Percentiles rank a stretch among this genome's conserved stretches.
phyloP scores from a whole-genome alignment of 2,797 vertebrate species.

The Galagoides demidoff region DNA sequence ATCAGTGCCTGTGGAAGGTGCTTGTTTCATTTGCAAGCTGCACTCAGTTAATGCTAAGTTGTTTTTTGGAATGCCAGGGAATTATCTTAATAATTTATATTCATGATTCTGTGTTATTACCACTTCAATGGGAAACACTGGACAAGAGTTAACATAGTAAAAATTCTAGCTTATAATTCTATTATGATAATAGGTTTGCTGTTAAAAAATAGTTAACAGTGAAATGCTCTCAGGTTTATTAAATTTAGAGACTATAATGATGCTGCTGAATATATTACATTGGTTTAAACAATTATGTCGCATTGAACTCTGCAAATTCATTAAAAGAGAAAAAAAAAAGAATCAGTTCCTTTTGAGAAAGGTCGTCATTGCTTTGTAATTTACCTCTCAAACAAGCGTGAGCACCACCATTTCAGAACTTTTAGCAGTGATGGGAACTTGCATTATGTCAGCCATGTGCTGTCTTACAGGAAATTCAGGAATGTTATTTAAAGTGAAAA shows the following conservation, averaged over 20 bases:
- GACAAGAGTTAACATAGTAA: not conserved
- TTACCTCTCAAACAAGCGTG: not conserved
- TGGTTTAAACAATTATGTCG: not conserved
- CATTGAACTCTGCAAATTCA: not conserved
- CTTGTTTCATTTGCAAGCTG: constrained; percentile 56
- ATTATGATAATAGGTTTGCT: not conserved
- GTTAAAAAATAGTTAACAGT: not conserved
- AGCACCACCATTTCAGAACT: not conserved
- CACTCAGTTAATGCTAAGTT: constrained; percentile 4
- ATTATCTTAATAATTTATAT: constrained; percentile 36
- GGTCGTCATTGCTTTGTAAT: not conserved
- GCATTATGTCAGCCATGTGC: not conserved
- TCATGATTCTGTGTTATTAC: constrained; percentile 11
- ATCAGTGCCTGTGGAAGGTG: not conserved
- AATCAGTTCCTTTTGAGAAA: not conserved
- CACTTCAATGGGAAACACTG: not conserved
- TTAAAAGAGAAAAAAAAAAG: not conserved
- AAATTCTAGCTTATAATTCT: not conserved
- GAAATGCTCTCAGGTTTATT: not conserved
- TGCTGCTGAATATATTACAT: not conserved
- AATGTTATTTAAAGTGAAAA: not conserved
- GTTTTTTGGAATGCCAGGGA: constrained; percentile 19
- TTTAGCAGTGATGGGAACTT: not conserved
- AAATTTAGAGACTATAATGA: not conserved
- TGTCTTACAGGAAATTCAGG: not conserved